Base-by-base conservation (phyloP, 2,888 invertebrate species). In the Perithous albicinctus region DNA sequence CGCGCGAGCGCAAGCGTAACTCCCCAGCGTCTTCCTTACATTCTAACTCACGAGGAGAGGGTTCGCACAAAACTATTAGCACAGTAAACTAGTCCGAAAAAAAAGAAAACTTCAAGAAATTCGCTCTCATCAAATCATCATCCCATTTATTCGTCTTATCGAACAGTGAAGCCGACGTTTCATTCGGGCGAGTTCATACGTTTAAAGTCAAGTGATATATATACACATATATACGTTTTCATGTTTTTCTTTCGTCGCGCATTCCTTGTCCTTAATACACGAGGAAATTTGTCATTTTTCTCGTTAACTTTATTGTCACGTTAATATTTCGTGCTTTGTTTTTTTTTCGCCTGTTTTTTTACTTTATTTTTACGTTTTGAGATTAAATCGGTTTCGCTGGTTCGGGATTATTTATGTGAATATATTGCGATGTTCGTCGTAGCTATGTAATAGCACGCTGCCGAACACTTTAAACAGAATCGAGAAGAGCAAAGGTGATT, bases 351-450 rank as follows among this genome's bases (percentile, higher is more conserved):
- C n/a, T 69, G 41, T 46, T 63, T 51, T 41, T 12, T 26, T 7
- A 32, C n/a, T 29, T 56, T 41, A 61, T 20, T 64, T 8, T 35
- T 35, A 69, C 51, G 46, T 63, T 73, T 41, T 59, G 15, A 70
- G 35, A 46, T 75, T 61, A 61, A 41, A 70, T 48, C 23, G 56
- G 35, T 74, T 61, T 75, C 63, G 43, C 29, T 35, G 29, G 38
- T 32, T 69, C 74, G 73, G 67, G 29, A 32, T 61, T 61, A 74
- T 78, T 81, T 82, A 66, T 78, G 66, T 64, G 59, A 66, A 74
- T 59, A 59, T 18, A 46, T 75, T 69, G 75, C 48, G 59, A 63
- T 64, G 10, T 46, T 74, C 48, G 15, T 43, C 70, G 75, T 75
- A 29, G 64, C 69, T 66, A 72, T 75, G 23, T 29, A 23, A 78